A percentile compares a stretch with the other conserved stretches of the same genome.
phyloP scores from a whole-genome alignment of 2,113 vertebrate species.

The Spea multiplicata region DNA sequence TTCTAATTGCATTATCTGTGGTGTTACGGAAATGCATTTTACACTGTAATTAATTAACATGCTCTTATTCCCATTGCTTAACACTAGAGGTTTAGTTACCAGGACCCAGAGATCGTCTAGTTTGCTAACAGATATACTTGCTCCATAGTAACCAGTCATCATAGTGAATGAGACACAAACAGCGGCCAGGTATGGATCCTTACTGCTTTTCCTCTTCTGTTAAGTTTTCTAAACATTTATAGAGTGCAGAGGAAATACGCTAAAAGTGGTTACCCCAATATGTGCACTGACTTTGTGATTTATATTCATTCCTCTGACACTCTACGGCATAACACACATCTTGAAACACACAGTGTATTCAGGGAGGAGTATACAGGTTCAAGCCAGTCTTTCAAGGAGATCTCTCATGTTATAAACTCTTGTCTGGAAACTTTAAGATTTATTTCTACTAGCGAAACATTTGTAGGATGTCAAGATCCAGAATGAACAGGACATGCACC shows the following conservation, averaged over 20 bases:
- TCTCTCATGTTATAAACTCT: not conserved
- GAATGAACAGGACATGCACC: not conserved
- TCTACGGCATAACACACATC: conserved; percentile 11
- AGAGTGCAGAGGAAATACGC: conserved; percentile 29
- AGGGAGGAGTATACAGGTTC: not conserved
- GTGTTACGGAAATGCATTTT: too few relatives aligned
- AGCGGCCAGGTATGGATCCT: conserved; percentile 26
- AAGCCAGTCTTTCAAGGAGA: not conserved
- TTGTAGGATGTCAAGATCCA: not conserved
- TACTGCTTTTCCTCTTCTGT: not conserved
- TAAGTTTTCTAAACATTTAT: conserved; percentile 21
- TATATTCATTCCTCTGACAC: not conserved
- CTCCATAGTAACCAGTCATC: conserved; percentile 19
- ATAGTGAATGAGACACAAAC: conserved; percentile 21
- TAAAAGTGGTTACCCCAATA: not conserved
- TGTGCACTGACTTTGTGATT: conserved; percentile 10
- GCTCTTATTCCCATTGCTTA: too few relatives aligned
- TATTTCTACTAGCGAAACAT: not conserved
- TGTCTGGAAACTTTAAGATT: conserved; percentile 8
- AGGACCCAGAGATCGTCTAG: conserved; percentile 20
- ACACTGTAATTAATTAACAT: too few relatives aligned
- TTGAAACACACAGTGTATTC: not conserved
- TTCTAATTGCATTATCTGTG: too few relatives aligned
- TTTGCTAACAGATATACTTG: not conserved
- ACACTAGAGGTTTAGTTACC: not conserved